These are phyloP conservation scores for Epinephelus malabaricus DNA, from an alignment of 2,797 vertebrate genomes.

Conservation along the genomic window DNA sequence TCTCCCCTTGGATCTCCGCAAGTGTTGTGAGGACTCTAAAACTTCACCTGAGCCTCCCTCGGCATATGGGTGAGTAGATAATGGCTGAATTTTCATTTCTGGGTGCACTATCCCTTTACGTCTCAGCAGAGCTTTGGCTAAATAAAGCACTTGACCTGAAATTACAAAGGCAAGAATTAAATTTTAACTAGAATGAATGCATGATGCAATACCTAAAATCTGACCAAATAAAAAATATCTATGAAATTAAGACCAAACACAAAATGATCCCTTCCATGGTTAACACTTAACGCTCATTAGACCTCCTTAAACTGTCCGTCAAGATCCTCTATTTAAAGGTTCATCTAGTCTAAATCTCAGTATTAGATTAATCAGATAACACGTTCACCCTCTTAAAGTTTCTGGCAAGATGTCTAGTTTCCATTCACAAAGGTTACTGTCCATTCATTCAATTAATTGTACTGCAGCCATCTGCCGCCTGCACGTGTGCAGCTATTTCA, in stretches of 20 bases:
- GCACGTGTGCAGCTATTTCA: slow-evolving; percentile 23
- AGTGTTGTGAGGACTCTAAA: no score
- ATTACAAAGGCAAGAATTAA: background rate
- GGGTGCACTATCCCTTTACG: background rate
- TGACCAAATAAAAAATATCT: background rate
- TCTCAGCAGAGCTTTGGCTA: background rate
- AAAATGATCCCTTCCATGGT: background rate
- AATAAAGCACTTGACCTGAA: background rate
- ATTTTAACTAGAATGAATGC: background rate
- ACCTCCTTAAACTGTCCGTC: background rate
- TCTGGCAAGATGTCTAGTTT: slow-evolving; percentile 47
- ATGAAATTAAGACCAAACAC: background rate
- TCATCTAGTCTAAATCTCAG: slow-evolving; percentile 2
- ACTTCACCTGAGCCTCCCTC: no score
- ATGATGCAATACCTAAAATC: background rate
- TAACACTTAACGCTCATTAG: background rate
- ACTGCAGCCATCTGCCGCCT: slow-evolving; percentile 20
- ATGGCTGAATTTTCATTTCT: no score
- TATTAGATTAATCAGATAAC: slow-evolving; percentile 32
- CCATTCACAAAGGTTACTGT: slow-evolving; percentile 41
- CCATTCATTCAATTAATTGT: background rate
- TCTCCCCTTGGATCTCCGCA: no score
- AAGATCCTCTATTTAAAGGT: slow-evolving; percentile 40
- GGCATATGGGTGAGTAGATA: no score
- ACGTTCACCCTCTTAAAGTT: background rate